Percentiles rank a stretch among this genome's conserved stretches.
Evolutionary conservation across 2,888 invertebrate species (phyloP).

Genomic region (Cylindroiulus punctatus): DNA sequence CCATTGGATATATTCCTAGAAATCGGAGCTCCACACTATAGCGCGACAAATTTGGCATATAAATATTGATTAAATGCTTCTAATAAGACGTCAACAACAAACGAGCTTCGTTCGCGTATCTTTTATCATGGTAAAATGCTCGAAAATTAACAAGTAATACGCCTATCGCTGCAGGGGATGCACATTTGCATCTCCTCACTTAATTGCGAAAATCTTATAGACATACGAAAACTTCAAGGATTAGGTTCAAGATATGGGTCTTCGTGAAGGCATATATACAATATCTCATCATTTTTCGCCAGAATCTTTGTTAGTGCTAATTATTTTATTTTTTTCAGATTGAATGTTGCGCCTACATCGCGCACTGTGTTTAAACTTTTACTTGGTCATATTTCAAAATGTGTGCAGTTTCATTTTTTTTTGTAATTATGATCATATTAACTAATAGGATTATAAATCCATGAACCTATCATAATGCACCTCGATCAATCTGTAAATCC

Average conservation of each 20-base stretch:
- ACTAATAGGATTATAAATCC: neutral
- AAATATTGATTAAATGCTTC: constrained; percentile 31
- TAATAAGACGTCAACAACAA: constrained; percentile 23
- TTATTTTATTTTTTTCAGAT: neutral
- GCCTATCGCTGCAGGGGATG: neutral
- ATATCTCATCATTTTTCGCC: neutral
- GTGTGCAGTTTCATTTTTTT: neutral
- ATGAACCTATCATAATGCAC: neutral
- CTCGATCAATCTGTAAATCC: neutral
- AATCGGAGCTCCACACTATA: neutral
- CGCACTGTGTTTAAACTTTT: neutral
- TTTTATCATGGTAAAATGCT: constrained; percentile 26
- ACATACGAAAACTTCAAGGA: neutral
- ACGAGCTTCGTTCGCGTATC: neutral
- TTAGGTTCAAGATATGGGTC: neutral
- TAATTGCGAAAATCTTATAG: neutral
- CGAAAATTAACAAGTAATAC: constrained; percentile 8
- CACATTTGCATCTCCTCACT: neutral
- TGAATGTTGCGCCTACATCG: neutral
- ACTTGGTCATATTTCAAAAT: neutral
- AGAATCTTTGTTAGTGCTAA: neutral
- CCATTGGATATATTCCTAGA: neutral
- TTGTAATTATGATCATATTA: neutral
- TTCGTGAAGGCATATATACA: neutral
- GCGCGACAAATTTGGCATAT: neutral